Evolutionary conservation across 2,888 invertebrate species (phyloP).

Genomic region (Parasteatoda lunata): DNA sequence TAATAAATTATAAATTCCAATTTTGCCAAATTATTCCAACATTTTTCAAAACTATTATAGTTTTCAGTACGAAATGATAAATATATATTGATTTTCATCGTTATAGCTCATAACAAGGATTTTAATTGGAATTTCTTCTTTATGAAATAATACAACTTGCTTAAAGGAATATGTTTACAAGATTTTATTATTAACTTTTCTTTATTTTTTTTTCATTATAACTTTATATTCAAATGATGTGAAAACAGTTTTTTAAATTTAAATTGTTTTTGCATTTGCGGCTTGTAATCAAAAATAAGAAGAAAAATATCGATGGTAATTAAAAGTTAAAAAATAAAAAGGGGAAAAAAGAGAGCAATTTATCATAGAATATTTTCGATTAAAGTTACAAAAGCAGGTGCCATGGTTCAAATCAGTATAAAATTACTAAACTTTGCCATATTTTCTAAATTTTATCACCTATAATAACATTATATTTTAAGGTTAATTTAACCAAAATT

Average conservation of each 20-base stretch:
- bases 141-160: neutral
- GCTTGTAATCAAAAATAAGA: slow-evolving; percentile 13
- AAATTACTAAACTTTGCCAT: too few species aligned
- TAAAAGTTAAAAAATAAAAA: slow-evolving; percentile 25
- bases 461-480: too few species aligned
- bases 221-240: neutral
- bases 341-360: slow-evolving; percentile 22
- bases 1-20: too few species aligned
- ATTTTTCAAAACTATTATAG: too few species aligned
- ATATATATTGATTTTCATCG: too few species aligned
- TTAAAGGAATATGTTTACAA: neutral
- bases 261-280: slow-evolving; percentile 28
- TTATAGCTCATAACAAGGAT: neutral
- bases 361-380: slow-evolving; percentile 57
- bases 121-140: neutral
- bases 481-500: too few species aligned
- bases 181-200: neutral
- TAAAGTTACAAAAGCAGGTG: slow-evolving; percentile 16
- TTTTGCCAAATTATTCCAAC: too few species aligned
- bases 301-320: slow-evolving; percentile 54
- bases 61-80: too few species aligned
- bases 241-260: slow-evolving; percentile 13
- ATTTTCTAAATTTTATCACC: too few species aligned
- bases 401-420: too few species aligned
- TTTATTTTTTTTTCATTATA: neutral